Conservation (phyloP, 2,888 invertebrate species). For the Apoda limacodes region DNA sequence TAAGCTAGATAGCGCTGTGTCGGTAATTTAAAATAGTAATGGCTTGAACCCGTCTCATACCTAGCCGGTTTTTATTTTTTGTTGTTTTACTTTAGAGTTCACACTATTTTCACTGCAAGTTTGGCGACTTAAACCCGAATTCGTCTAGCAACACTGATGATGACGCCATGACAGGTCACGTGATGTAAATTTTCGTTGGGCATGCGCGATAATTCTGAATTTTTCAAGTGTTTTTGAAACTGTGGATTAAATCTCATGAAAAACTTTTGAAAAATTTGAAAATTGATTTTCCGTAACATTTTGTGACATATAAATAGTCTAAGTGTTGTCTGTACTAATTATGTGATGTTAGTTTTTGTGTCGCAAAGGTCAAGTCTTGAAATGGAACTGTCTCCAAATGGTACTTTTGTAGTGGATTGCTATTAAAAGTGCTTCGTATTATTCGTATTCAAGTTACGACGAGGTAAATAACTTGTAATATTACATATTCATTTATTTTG, state of each 20-base stretch:
- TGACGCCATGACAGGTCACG: constrained; percentile 70
- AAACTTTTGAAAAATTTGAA: constrained; percentile 31
- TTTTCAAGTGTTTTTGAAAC: constrained; percentile 58
- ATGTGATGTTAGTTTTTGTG: constrained; percentile 43
- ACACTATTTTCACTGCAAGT: no score
- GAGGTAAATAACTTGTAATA: constrained; percentile 8
- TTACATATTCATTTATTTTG: no score
- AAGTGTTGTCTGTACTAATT: constrained; percentile 31
- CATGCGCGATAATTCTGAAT: constrained; percentile 59
- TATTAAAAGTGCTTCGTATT: constrained; percentile 35
- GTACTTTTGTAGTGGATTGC: constrained; percentile 40
- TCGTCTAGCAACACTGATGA: no score
- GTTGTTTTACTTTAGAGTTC: no score
- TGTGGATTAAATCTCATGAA: constrained; percentile 39
- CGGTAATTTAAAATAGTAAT: no score
- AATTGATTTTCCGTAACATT: constrained; percentile 24
- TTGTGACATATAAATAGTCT: constrained; percentile 30
- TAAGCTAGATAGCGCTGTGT: no score
- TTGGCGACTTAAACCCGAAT: no score
- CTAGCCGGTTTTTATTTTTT: no score
- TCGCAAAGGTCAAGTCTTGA: constrained; percentile 49
- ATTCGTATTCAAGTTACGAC: constrained; percentile 20
- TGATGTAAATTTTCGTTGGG: constrained; percentile 67
- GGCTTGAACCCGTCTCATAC: no score
- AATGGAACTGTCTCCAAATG: constrained; percentile 36